Base-by-base conservation (phyloP, 2,888 invertebrate species). In the Hedya salicella region DNA sequence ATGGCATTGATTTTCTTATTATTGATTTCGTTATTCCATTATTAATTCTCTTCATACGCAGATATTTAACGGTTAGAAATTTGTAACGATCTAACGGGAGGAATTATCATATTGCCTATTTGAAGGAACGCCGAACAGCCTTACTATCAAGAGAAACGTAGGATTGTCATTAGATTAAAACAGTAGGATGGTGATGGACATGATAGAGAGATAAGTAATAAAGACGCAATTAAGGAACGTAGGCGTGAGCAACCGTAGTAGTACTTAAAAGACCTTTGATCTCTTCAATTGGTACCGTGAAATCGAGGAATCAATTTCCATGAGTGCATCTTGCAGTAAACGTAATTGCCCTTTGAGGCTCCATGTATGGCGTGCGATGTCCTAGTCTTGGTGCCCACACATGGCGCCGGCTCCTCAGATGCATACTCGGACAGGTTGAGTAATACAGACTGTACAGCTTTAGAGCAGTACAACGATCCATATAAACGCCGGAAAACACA, bases 321-420 rank as follows among this genome's bases (percentile, higher is more conserved):
- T 67, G 69, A 53, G 60, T 66, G 66, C 66, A 66, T 61, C 66
- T 61, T 54, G 66, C 66, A 61, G 53, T 32, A 74, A 77, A 75
- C 75, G 72, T 73, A 77, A 75, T 72, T 67, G 78, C 75, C 73
- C 77, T 82, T 76, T 77, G 75, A 74, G 77, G 75, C 72, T 56
- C 81, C 85, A 75, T 81, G 75, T 80, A 80, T 56, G 81, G 84
- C 65, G 49, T 69, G 68, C 70, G 73, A 73, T 54, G 65, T 66
- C 66, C 61, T 66, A 61, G 60, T 54, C 40, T 42, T 46, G 8
- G 48, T 40, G 32, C 66, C 66, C 66, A 66, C 66, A 61, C 66
- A 66, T 66, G 61, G 60, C n/a, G 49, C 40, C 54, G 61, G 46
- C 53, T 42, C 65, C 46, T 65, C 44, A 49, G 65, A 32, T 53